Conservation (phyloP, 2,113 vertebrate genomes). For the Sterrhoptilus dennistouni region DNA sequence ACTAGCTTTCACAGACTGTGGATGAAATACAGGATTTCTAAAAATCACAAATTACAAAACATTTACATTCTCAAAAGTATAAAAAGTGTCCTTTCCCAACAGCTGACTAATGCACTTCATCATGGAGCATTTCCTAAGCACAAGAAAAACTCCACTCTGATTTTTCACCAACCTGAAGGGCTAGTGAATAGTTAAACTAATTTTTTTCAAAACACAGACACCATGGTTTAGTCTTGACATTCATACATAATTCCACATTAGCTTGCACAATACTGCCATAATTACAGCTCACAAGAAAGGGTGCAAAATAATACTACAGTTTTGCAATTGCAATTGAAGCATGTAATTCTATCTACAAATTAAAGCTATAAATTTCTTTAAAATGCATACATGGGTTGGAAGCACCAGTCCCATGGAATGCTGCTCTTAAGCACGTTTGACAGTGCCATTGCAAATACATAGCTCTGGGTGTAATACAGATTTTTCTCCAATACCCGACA, state of each 20-base stretch:
- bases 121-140: not conserved
- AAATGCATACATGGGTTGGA: not conserved
- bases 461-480: not conserved
- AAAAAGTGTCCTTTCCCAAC: not conserved
- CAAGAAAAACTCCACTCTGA: not conserved
- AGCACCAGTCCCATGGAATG: not conserved
- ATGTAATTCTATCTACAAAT: not conserved
- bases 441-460: not conserved
- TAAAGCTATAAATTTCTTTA: not conserved
- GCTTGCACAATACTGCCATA: not conserved
- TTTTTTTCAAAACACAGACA: not conserved
- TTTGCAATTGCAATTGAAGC: not conserved
- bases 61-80: not conserved
- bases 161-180: not conserved
- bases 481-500: not conserved
- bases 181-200: not conserved
- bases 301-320: not conserved
- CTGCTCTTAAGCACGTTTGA: not conserved
- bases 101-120: not conserved
- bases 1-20: not conserved
- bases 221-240: not conserved
- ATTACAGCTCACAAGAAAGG: not conserved
- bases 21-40: not conserved
- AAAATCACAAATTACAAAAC: not conserved
- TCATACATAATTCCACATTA: not conserved